Conservation (phyloP, 2,888 invertebrate species). For the Lysandra coridon region DNA sequence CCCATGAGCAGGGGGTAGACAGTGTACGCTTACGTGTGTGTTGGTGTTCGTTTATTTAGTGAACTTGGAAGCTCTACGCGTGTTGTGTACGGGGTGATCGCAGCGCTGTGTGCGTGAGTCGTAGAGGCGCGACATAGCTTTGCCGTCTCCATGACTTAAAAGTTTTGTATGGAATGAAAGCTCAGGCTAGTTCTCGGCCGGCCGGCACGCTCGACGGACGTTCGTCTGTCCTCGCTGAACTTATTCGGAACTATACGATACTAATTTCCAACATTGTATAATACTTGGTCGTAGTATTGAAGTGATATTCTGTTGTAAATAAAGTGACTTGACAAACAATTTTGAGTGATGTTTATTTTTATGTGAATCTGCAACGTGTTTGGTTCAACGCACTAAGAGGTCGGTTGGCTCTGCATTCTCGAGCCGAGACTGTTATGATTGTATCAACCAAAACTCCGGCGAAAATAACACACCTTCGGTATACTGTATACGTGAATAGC, state of each 20-base stretch:
- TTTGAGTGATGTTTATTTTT: constrained; percentile 70
- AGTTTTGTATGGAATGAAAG: constrained; percentile 75
- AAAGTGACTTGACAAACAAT: constrained; percentile 57
- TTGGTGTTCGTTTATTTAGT: constrained; percentile 80
- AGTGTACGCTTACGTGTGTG: constrained; percentile 72
- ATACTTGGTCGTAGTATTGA: constrained; percentile 35
- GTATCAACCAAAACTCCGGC: constrained; percentile 62
- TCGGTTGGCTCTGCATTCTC: constrained; percentile 70
- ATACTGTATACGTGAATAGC: neutral
- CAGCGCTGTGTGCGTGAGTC: constrained; percentile 71
- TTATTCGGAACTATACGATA: constrained; percentile 70
- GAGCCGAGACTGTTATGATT: constrained; percentile 63
- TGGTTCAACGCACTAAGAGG: constrained; percentile 79
- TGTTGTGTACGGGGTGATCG: constrained; percentile 78
- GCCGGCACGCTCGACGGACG: constrained; percentile 68
- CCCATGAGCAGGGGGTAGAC: constrained; percentile 78
- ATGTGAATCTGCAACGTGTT: constrained; percentile 79
- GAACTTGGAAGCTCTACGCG: constrained; percentile 79
- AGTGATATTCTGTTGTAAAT: constrained; percentile 49
- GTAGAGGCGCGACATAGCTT: constrained; percentile 81
- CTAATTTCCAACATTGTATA: constrained; percentile 31
- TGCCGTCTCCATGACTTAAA: constrained; percentile 81
- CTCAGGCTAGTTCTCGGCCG: constrained; percentile 76
- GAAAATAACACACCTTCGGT: constrained; percentile 37
- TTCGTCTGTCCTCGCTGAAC: constrained; percentile 59